Evolutionary conservation across 2,113 vertebrate genomes (phyloP).

Genomic region (Sturnus vulgaris): DNA sequence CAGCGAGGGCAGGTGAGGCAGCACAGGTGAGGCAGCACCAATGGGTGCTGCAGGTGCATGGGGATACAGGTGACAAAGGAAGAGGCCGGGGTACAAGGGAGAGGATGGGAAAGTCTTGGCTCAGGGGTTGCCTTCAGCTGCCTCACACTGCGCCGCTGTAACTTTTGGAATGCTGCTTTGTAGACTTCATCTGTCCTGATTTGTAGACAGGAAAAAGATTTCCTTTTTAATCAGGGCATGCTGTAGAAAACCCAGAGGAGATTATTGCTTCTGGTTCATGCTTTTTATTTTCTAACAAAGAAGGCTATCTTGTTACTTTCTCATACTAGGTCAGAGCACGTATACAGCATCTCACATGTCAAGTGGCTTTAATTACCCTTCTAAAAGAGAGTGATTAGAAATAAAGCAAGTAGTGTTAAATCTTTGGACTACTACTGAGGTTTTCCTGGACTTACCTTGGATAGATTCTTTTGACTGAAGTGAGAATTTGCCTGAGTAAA

Average conservation of each 20-base stretch:
- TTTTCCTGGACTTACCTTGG: not conserved
- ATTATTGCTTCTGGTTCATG: not conserved
- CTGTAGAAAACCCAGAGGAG: slow-evolving; percentile 9
- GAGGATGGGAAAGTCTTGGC: not conserved
- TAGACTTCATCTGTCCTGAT: not conserved
- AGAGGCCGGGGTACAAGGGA: not conserved
- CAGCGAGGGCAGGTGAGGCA: fast-evolving
- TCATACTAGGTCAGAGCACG: not conserved
- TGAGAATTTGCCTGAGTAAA: not conserved
- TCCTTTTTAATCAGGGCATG: slow-evolving; percentile 3
- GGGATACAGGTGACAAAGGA: not conserved
- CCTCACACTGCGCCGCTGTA: not conserved
- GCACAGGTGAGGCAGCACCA: not conserved
- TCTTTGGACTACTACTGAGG: not conserved
- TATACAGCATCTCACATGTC: not conserved
- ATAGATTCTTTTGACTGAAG: not conserved
- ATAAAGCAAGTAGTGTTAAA: slow-evolving; percentile 4
- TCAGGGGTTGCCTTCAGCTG: not conserved
- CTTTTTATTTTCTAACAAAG: not conserved
- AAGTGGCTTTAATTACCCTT: slow-evolving; percentile 8
- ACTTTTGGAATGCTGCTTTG: not conserved
- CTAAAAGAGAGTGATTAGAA: not conserved
- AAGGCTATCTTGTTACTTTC: not conserved
- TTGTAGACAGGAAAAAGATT: not conserved
- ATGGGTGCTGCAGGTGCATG: not conserved